These are phyloP conservation scores for Columba livia DNA, from an alignment of 2,113 vertebrate species.

Conservation along the genomic window DNA sequence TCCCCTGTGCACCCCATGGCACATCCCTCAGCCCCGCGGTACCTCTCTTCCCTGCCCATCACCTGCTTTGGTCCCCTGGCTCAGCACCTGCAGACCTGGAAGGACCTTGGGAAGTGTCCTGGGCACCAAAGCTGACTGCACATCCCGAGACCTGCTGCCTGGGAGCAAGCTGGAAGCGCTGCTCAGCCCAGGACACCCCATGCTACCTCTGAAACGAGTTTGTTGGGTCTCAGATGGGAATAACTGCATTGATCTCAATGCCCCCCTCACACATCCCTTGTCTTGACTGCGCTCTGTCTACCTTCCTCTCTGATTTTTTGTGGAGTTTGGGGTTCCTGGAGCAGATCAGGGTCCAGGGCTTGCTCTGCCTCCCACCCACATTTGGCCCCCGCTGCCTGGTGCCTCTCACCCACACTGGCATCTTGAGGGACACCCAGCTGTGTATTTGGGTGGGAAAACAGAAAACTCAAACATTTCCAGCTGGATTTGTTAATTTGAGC, in stretches of 20 bases:
- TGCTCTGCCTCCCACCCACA: neutral
- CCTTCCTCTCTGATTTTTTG: neutral
- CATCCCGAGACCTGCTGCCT: neutral
- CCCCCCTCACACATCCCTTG: neutral
- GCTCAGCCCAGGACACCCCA: neutral
- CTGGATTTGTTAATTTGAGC: slow-evolving; percentile 53
- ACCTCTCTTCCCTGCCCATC: neutral
- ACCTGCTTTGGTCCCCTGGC: rapidly evolving
- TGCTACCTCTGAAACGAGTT: neutral
- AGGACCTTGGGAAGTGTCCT: neutral
- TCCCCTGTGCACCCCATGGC: neutral
- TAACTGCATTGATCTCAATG: neutral
- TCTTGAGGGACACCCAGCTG: neutral
- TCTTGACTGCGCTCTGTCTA: neutral
- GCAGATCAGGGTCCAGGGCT: neutral
- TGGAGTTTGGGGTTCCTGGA: neutral
- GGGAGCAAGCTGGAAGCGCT: no score
- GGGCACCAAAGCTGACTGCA: no score
- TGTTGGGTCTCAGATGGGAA: neutral
- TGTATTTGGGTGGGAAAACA: neutral
- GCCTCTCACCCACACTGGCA: neutral
- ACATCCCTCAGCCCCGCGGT: no score
- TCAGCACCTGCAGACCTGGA: rapidly evolving
- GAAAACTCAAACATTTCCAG: neutral
- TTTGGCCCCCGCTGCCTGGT: neutral